A percentile compares a stretch with the other conserved stretches of the same genome.
These are phyloP conservation scores for Hiodon alosoides DNA, from an alignment of 2,113 vertebrate species.

Conservation along the genomic window DNA sequence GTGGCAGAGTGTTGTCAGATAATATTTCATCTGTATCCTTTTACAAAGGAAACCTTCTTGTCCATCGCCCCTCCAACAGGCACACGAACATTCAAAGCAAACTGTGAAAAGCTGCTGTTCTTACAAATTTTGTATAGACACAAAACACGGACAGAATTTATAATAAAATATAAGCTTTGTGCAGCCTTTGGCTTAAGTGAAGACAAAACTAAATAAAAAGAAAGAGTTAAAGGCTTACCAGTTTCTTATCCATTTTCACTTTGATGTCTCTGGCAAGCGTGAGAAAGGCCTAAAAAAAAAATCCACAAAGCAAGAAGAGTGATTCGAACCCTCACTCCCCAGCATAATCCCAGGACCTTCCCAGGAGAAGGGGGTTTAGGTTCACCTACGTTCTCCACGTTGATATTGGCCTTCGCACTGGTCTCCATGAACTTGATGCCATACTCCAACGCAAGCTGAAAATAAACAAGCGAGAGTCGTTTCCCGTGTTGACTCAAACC, in stretches of 20 bases:
- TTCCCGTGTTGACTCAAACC: too few relatives aligned
- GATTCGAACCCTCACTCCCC: not conserved
- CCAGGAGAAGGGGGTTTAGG: not conserved
- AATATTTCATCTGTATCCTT: too few relatives aligned
- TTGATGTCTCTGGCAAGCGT: constrained; percentile 98
- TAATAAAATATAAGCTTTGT: too few relatives aligned
- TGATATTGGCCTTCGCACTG: constrained; percentile 96
- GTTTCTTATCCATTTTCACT: constrained; percentile 97
- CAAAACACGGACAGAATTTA: too few relatives aligned
- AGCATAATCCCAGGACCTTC: not conserved
- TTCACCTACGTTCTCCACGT: constrained; percentile 88
- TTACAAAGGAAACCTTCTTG: too few relatives aligned
- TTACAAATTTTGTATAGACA: too few relatives aligned
- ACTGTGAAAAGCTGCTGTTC: too few relatives aligned
- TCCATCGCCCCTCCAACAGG: too few relatives aligned
- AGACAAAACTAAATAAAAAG: not conserved
- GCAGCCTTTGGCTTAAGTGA: not conserved
- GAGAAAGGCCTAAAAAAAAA: constrained; percentile 77
- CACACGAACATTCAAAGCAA: too few relatives aligned
- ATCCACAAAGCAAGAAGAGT: fast-evolving
- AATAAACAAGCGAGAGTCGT: not conserved
- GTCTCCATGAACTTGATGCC: constrained; percentile 99
- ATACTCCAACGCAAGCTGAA: constrained; percentile 84
- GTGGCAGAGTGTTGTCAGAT: too few relatives aligned
- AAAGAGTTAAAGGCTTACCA: constrained; percentile 67